These are phyloP conservation scores for Dendropsophus ebraccatus DNA, from an alignment of 2,113 vertebrate species.

Conservation along the genomic window DNA sequence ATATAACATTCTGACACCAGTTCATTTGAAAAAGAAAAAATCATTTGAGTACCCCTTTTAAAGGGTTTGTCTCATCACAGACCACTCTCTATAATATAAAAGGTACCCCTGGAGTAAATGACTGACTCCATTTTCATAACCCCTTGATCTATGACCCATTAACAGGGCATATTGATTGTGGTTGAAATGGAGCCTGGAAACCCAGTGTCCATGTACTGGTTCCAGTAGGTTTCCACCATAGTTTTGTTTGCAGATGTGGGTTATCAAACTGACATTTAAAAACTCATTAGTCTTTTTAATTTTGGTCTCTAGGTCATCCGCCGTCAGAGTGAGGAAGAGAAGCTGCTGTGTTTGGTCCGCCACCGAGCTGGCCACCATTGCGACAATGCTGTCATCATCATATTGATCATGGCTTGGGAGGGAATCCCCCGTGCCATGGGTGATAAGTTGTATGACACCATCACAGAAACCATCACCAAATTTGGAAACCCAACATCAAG, in stretches of 20 bases:
- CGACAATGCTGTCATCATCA: conserved; percentile 90
- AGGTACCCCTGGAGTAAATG: too few relatives aligned
- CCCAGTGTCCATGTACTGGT: background rate
- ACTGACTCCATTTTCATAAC: too few relatives aligned
- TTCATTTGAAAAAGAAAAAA: too few relatives aligned
- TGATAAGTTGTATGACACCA: conserved; percentile 89
- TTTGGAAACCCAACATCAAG: conserved; percentile 94
- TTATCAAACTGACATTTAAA: background rate
- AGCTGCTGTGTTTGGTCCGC: conserved; percentile 91
- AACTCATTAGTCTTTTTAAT: background rate
- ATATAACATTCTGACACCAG: too few relatives aligned
- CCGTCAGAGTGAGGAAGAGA: conserved; percentile 87
- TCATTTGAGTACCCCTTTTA: too few relatives aligned
- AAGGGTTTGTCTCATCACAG: background rate
- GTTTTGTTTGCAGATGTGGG: too few relatives aligned
- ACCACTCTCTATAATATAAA: background rate
- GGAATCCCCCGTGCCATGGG: conserved; percentile 86
- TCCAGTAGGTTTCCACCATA: too few relatives aligned
- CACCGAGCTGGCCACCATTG: conserved; percentile 92
- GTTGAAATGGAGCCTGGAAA: too few relatives aligned
- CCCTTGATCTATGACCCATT: too few relatives aligned
- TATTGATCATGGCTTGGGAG: conserved; percentile 97
- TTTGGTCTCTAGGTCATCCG: conserved; percentile 84
- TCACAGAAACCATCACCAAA: conserved; percentile 88
- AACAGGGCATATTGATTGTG: too few relatives aligned